Evolutionary conservation across 2,888 invertebrate species (phyloP).

Genomic region (Sphecodes monilicornis): DNA sequence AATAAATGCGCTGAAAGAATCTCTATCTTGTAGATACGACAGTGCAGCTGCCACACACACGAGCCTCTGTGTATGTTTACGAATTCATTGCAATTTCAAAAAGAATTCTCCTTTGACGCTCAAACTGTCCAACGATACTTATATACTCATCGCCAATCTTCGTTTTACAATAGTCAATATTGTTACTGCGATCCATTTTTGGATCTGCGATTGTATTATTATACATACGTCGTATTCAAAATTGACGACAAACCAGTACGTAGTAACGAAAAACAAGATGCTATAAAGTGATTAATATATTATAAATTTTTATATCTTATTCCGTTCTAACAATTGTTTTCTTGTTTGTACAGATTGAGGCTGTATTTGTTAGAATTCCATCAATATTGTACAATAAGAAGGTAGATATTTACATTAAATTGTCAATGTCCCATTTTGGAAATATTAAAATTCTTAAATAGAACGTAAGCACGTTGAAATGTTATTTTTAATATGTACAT

Average conservation of each 20-base stretch:
- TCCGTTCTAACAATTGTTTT: not conserved
- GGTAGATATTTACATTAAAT: not conserved
- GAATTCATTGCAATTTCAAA: slow-evolving; percentile 14
- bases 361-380: not conserved
- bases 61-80: not conserved
- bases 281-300: too few relatives aligned
- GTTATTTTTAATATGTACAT: not conserved
- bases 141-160: not conserved
- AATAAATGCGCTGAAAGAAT: slow-evolving; percentile 82
- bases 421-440: not conserved
- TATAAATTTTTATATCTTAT: not conserved
- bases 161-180: not conserved
- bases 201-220: too few relatives aligned
- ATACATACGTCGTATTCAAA: too few relatives aligned
- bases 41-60: slow-evolving; percentile 50
- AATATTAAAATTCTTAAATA: not conserved
- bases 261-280: not conserved
- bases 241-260: too few relatives aligned
- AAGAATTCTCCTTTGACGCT: slow-evolving; percentile 23
- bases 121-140: slow-evolving; percentile 42
- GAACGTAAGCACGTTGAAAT: not conserved
- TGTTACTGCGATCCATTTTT: not conserved
- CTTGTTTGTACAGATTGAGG: not conserved
- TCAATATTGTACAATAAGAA: not conserved
- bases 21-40: slow-evolving; percentile 74